Percentiles rank a stretch among this genome's conserved stretches.
These are phyloP conservation scores for Sylvia borin DNA, from an alignment of 2,797 vertebrate species.

Conservation along the genomic window DNA sequence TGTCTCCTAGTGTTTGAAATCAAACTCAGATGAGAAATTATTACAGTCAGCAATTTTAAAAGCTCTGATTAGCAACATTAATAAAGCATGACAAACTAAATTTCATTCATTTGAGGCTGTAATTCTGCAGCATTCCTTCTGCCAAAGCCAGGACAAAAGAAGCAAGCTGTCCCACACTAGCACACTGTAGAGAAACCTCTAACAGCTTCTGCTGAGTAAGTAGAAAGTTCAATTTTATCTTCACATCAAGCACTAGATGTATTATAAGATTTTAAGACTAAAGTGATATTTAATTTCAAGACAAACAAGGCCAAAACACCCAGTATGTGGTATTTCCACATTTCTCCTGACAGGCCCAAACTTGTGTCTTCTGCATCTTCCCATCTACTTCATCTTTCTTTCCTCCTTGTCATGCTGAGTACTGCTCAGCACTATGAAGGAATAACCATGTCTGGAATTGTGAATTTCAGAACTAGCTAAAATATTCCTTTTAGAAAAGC, in stretches of 20 bases:
- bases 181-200: not conserved
- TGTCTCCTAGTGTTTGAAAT: not conserved
- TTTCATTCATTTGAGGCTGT: not conserved
- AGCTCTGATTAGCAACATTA: constrained; percentile 1
- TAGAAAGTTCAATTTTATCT: not conserved
- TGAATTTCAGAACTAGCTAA: not conserved
- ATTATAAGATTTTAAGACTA: not conserved
- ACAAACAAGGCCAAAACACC: not conserved
- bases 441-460: not conserved
- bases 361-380: not conserved
- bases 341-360: not conserved
- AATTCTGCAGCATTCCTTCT: not conserved
- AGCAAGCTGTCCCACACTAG: not conserved
- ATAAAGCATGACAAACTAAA: not conserved
- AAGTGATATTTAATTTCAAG: not conserved
- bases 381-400: not conserved
- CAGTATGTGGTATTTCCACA: not conserved
- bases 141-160: not conserved
- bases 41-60: not conserved
- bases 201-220: not conserved
- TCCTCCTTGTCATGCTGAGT: not conserved
- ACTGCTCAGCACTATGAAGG: not conserved
- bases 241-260: not conserved
- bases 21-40: not conserved
- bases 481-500: not conserved